Base-by-base conservation (phyloP, 1,140 invertebrate species). In the Zaprionus tsacasi region DNA sequence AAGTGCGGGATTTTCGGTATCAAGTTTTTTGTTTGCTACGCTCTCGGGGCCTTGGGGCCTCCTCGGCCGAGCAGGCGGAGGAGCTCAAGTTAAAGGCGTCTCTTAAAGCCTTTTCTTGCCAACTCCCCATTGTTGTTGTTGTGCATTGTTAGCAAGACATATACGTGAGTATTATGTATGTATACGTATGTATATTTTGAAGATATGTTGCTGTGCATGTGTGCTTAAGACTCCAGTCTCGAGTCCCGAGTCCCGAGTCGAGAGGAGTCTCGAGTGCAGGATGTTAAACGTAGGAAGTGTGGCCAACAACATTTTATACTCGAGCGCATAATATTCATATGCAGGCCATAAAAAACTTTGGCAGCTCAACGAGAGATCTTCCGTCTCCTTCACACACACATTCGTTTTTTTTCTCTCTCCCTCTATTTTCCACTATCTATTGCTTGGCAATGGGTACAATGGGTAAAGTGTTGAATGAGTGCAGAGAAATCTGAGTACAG, bases 271-370 rank as follows among this genome's bases (percentile, higher is more conserved):
- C 75, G 81, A 89, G 83, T 87, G 83, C 83, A 88, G 83, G 83
- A 88, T 83, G 85, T 88, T 85, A 88, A 88, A 88, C 81, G 83
- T 88, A 89, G 83, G 85, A 88, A 88, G 85, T 88, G 83, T 88
- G 83, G 83, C 85, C 83, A 88, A 88, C 83, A 88, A 90, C 81
- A 88, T 88, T 88, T 88, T 85, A 88, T 89, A 88, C 85, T 85
- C 81, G 86, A 88, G 85, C 85, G 85, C 85, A 88, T 88, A 89
- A 88, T 88, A 88, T 88, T 88, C 85, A 88, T 88, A 88, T 89
- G 85, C 83, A 83, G 85, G 74, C 81, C 83, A 88, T 88, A 88
- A 89, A 88, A 88, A 88, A 88, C 85, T 88, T 88, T 90, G 81
- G 78, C 85, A 88, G 85, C 85, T 88, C 85, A 85, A 88, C 85